Percentiles rank a stretch among this genome's conserved stretches.
phyloP scores from a whole-genome alignment of 2,888 invertebrate genomes.

The Ypsolopha sequella region DNA sequence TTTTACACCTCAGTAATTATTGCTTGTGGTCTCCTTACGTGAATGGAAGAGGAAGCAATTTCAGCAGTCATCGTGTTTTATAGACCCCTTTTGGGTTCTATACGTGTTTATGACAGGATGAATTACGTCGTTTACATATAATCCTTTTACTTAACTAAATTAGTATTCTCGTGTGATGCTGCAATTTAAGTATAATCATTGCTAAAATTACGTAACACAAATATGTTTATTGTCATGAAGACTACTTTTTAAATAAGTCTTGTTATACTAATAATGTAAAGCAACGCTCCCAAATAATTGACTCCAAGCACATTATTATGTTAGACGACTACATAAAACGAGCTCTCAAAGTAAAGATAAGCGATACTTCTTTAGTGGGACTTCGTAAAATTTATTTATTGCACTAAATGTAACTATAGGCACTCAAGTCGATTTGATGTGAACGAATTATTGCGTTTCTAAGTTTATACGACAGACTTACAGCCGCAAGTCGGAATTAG shows the following conservation, averaged over 20 bases:
- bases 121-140: not conserved
- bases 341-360: not conserved
- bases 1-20: constrained; percentile 56
- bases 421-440: constrained; percentile 23
- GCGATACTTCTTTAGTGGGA: not conserved
- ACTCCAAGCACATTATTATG: too few relatives aligned
- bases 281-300: too few relatives aligned
- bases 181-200: not conserved
- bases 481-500: constrained; percentile 39
- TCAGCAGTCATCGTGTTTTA: constrained; percentile 46
- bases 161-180: not conserved
- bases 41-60: constrained; percentile 48
- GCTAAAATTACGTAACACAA: not conserved
- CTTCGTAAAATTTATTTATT: constrained; percentile 1
- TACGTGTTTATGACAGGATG: constrained; percentile 34
- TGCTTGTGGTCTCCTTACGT: constrained; percentile 19
- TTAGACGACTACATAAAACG: too few relatives aligned
- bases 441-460: constrained; percentile 2
- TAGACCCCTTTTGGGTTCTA: constrained; percentile 43
- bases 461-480: constrained; percentile 38
- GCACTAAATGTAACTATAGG: not conserved
- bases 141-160: not conserved
- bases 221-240: too few relatives aligned
- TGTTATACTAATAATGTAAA: too few relatives aligned
- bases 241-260: too few relatives aligned